Evolutionary conservation across 2,888 invertebrate genomes (phyloP).

Genomic region (Petrolisthes manimaculis): DNA sequence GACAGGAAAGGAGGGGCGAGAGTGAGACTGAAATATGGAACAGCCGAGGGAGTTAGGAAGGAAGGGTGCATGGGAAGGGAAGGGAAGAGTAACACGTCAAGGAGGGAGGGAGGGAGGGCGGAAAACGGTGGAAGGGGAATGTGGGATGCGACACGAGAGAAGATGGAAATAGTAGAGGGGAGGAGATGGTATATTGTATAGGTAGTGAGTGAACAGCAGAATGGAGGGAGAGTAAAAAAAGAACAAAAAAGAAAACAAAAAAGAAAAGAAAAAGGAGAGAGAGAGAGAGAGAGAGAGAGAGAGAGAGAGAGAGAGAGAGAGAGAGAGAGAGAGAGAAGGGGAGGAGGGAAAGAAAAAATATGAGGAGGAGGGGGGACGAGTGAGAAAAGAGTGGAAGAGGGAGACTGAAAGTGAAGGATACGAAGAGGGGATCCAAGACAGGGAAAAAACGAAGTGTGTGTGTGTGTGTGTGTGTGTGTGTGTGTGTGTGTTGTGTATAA

Average conservation of each 20-base stretch:
- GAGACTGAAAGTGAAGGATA: not conserved
- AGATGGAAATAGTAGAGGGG: not conserved
- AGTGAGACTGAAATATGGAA: not conserved
- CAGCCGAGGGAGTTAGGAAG: not conserved
- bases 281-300: not conserved
- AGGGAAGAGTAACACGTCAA: not conserved
- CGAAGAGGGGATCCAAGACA: no score
- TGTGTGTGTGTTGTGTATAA: no score
- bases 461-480: no score
- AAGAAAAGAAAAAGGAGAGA: not conserved
- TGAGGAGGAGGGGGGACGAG: no score
- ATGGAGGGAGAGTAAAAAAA: not conserved
- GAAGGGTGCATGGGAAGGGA: not conserved
- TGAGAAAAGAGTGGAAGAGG: not conserved
- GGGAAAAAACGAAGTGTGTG: no score
- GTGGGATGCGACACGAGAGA: not conserved
- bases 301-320: not conserved
- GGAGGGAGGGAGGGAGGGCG: not conserved
- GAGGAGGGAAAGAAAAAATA: not conserved
- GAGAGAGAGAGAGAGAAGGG: no score
- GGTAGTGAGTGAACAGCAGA: not conserved
- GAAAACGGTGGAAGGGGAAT: not conserved
- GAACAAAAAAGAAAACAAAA: not conserved
- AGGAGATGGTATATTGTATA: no score
- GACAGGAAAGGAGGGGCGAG: not conserved